These are phyloP conservation scores for Monopterus albus DNA, from an alignment of 2,113 vertebrate species.

Conservation along the genomic window DNA sequence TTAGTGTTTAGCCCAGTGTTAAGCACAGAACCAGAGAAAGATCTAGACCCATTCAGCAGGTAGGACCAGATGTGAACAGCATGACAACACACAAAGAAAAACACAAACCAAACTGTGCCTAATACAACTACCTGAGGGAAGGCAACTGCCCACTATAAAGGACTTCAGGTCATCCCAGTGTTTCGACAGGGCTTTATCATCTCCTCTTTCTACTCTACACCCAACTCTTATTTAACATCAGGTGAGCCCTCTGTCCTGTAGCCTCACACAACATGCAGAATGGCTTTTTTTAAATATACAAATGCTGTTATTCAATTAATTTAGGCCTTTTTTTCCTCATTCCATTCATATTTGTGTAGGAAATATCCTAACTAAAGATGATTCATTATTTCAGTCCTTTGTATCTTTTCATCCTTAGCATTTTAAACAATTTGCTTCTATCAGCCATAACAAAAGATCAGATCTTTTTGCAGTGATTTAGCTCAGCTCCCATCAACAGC, in stretches of 20 bases:
- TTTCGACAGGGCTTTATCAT: neutral
- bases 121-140: neutral
- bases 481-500: conserved; percentile 12
- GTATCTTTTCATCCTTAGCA: neutral
- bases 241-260: neutral
- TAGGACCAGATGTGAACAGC: neutral
- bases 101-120: neutral
- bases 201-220: neutral
- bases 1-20: no score
- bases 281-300: neutral
- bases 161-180: neutral
- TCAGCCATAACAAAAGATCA: conserved; percentile 9
- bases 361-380: neutral
- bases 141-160: no score
- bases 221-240: neutral
- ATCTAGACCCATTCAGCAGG: neutral
- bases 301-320: neutral
- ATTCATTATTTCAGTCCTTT: neutral
- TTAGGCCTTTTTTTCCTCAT: neutral
- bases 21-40: no score
- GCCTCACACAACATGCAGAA: neutral
- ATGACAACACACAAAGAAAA: neutral
- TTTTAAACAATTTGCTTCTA: neutral
- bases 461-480: conserved; percentile 21
- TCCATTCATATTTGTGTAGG: neutral